Base-by-base conservation (phyloP, 2,888 invertebrate species). In the Phorcus lineatus region DNA sequence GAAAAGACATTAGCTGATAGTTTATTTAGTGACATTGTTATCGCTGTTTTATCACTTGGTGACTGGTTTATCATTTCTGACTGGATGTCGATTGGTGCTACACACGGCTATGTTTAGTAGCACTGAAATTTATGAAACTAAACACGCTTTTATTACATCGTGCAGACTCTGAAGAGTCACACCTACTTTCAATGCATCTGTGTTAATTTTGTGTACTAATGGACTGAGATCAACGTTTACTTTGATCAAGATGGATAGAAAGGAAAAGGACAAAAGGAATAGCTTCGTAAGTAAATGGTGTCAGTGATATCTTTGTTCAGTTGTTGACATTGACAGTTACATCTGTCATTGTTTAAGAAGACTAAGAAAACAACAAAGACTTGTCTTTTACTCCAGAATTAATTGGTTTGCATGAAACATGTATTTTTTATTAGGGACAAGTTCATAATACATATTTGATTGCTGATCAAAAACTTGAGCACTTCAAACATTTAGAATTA, bases 261-360 rank as follows among this genome's bases (percentile, higher is more conserved):
- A 83, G 80, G 83, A 84, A 22, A 81, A 80, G 77, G 77, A 77
- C 54, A 74, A 81, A 54, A 80, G 84, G 75, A 84, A 83, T 77
- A 86, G 86, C 66, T 84, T 86, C 79, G 86, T 86, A 81, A 86
- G 86, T 85, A 83, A 70, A 19, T 13, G 3, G 9, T 31, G 16
- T 54, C 24, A 16, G 24, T 55, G 7, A 19, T 47, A 62, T 62
- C 24, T 62, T 47, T 4, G 28, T 62, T 62, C 9, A 6, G 24
- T 62, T 28, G 62, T 62, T 62, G 62, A 28, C 62, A 62, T 62
- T 62, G 62, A 16, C 28, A 57, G 13, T 24, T 62, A 24, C 28
- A 62, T 16, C 62, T 28, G 62, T 62, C 62, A 62, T 62, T 62
- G 62, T 62, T 47, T 11, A 4, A 47, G 13, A 13, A 47, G 13